phyloP scores from a whole-genome alignment of 2,888 invertebrate genomes.

The Keiferia lycopersicella region DNA sequence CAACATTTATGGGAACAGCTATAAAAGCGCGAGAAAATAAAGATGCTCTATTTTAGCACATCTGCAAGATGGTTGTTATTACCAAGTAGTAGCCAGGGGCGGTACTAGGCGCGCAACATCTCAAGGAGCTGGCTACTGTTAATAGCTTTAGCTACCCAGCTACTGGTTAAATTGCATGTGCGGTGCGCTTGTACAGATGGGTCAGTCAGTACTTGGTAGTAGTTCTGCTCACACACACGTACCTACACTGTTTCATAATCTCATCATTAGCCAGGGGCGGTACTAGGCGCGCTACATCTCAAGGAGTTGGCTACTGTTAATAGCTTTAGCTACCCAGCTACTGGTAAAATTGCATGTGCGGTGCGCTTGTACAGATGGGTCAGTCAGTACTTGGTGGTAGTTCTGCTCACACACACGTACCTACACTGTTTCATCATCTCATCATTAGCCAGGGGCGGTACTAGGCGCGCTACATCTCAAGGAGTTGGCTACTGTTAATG shows the following conservation, averaged over 20 bases:
- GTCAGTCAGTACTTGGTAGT: too few relatives aligned
- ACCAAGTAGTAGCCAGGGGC: conserved; percentile 48
- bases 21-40: conserved; percentile 3
- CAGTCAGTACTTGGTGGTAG: too few relatives aligned
- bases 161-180: too few relatives aligned
- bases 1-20: neutral
- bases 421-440: too few relatives aligned
- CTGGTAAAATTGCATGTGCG: too few relatives aligned
- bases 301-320: too few relatives aligned
- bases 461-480: conserved; percentile 37
- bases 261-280: too few relatives aligned
- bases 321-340: neutral
- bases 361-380: too few relatives aligned
- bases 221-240: too few relatives aligned
- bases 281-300: conserved; percentile 23
- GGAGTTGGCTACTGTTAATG: neutral
- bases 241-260: too few relatives aligned
- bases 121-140: conserved; percentile 33
- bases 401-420: too few relatives aligned
- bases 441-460: conserved; percentile 52
- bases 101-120: conserved; percentile 47
- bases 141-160: conserved; percentile 16
- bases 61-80: conserved; percentile 36
- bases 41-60: conserved; percentile 30
- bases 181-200: too few relatives aligned